Conservation (phyloP, 2,888 invertebrate genomes). For the Chymomyza caudatula region DNA sequence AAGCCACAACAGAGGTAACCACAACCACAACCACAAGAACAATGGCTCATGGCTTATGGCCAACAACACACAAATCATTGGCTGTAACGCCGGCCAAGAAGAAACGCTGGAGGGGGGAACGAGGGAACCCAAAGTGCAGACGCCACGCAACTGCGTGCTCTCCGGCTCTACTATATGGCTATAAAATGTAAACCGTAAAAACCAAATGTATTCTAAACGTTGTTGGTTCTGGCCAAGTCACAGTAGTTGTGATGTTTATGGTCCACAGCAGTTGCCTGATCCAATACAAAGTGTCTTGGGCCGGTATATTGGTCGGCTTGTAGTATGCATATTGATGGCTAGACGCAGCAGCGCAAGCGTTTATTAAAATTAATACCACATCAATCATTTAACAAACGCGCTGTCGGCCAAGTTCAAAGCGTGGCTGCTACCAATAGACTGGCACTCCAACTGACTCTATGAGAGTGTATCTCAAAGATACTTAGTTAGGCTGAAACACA, state of each 20-base stretch:
- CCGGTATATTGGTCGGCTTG: background rate
- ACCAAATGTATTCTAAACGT: conserved; percentile 1
- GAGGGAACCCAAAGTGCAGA: conserved; percentile 47
- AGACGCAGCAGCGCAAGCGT: conserved; percentile 40
- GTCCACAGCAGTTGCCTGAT: background rate
- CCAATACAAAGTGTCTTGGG: background rate
- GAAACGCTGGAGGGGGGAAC: background rate
- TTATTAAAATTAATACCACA: conserved; percentile 77
- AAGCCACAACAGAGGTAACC: background rate
- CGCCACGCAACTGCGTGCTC: conserved; percentile 53
- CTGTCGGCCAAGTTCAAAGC: conserved; percentile 76
- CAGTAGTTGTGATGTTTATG: background rate
- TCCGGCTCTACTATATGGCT: background rate
- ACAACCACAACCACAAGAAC: background rate
- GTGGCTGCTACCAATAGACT: background rate
- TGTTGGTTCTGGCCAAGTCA: background rate
- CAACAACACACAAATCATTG: background rate
- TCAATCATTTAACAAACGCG: conserved; percentile 76
- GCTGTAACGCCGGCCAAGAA: background rate
- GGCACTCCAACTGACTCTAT: background rate
- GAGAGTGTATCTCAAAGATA: background rate
- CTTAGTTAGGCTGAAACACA: background rate
- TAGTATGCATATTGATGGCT: conserved; percentile 46
- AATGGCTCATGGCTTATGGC: background rate
- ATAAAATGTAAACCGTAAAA: conserved; percentile 37